Conservation (phyloP, 23 tunicate species). For the Phallusia fumigata region DNA sequence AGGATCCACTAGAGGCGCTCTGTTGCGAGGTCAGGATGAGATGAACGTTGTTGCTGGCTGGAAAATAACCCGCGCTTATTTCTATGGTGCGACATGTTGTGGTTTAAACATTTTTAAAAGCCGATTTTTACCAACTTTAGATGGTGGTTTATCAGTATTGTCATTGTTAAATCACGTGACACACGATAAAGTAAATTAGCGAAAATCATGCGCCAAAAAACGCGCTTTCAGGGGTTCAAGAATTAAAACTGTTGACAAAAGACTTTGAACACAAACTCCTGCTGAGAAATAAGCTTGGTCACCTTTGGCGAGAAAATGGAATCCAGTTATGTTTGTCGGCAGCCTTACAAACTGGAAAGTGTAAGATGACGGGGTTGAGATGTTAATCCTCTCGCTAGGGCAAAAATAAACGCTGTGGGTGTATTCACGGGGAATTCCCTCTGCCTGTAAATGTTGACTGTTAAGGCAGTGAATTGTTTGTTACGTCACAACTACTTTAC, state of each 20-base stretch:
- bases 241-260: too few species aligned
- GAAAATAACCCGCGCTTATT: too few species aligned
- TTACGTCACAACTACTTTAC: not conserved
- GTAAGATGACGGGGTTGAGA: conserved; percentile 57
- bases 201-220: too few species aligned
- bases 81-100: too few species aligned
- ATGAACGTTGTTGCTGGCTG: conserved; percentile 58
- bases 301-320: conserved; percentile 85
- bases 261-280: too few species aligned
- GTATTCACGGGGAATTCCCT: conserved; percentile 81
- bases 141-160: too few species aligned
- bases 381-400: conserved; percentile 90
- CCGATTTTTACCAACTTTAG: too few species aligned
- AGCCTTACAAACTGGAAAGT: conserved; percentile 61
- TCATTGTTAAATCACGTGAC: too few species aligned
- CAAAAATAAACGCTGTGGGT: conserved; percentile 93
- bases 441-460: conserved; percentile 32
- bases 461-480: not conserved
- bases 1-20: conserved; percentile 37
- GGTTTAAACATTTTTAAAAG: too few species aligned
- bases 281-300: too few species aligned
- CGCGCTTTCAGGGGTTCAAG: too few species aligned
- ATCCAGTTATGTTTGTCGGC: conserved; percentile 43
- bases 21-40: conserved; percentile 49
- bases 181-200: too few species aligned